Conservation (phyloP, 64 coral and sea anemone species). For the Montipora foliosa region DNA sequence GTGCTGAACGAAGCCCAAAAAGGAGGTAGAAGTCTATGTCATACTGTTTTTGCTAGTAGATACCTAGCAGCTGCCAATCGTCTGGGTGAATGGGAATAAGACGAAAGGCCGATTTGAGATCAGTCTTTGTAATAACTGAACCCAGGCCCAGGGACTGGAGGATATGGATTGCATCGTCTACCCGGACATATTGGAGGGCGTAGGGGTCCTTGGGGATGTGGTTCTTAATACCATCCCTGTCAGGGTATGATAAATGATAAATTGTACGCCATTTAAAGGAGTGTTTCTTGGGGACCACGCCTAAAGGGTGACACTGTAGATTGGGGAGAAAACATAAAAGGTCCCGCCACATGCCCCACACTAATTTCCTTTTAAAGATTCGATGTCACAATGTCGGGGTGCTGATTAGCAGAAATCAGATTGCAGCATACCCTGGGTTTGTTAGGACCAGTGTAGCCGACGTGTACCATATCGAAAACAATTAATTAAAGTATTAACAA, state of each 20-base stretch:
- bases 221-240: conserved; percentile 15
- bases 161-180: conserved; percentile 13
- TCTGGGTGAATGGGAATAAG: conserved; percentile 10
- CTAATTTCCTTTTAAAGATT: conserved; percentile 20
- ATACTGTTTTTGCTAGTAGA: background rate
- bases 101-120: conserved; percentile 29
- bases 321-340: background rate
- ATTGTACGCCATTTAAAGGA: conserved; percentile 33
- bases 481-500: background rate
- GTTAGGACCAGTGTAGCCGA: background rate
- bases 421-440: background rate
- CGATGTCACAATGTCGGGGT: background rate
- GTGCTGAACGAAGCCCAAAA: conserved; percentile 12
- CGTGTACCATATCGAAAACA: background rate
- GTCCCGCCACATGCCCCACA: conserved; percentile 16
- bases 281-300: conserved; percentile 29
- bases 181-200: conserved; percentile 19
- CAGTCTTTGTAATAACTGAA: conserved; percentile 29
- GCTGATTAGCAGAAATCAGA: background rate
- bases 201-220: conserved; percentile 50
- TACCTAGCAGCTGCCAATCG: background rate
- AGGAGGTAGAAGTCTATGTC: background rate
- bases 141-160: conserved; percentile 14
- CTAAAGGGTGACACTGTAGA: conserved; percentile 5
- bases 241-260: conserved; percentile 18